Evolutionary conservation across 2,113 vertebrate genomes (phyloP), one percentile per base, ranked within the genome.

Genomic region (Petromus typicus): DNA sequence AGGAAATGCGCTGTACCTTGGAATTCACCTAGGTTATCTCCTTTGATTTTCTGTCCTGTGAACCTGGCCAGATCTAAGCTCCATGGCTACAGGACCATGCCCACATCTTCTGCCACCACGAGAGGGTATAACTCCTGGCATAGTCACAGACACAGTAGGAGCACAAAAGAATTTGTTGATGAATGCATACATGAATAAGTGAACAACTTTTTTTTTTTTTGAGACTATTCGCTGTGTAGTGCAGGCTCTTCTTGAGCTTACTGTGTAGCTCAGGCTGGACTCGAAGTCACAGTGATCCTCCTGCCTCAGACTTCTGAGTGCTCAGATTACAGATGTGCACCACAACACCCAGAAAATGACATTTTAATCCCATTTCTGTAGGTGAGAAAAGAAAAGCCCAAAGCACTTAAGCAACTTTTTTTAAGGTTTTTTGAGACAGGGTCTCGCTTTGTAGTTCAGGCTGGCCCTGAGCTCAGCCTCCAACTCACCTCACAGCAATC

Each of bases 21-120:
- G 89, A 87, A 89, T 91, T 80, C 76, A 27, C 9, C 64, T 16
- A 18, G 54, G 57, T 69, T 67, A n/a, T 75, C 71, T 93, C 13
- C 79, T 95, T 94, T 67, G 76, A 86, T 43, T 92, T 89, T 95
- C 86, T 90, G 94, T 90, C n/a, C 27, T 40, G 64, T 93, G 12
- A 67, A 89, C 22, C 16, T 40, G 54, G 51, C 80, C 64, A 81
- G 30, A 37, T 88, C 75, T 96, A 76, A 69, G n/a, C 64, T 73
- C 81, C 43, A 57, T 3, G 25, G 23, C 59, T 76, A 25, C 20
- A 78, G 54, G 14, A 81, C 76, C 88, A 89, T 64, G 7, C 10
- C 71, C 67, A 17, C 5, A 51, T 82, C 59, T 92, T 78, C 86
- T 5, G 57, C 37, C 25, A 63, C 45, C 57, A 27, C 73, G 78